These are phyloP conservation scores for Hydrozoanthus gracilis DNA, from an alignment of 92 coral and sea anemone genomes.

Conservation along the genomic window DNA sequence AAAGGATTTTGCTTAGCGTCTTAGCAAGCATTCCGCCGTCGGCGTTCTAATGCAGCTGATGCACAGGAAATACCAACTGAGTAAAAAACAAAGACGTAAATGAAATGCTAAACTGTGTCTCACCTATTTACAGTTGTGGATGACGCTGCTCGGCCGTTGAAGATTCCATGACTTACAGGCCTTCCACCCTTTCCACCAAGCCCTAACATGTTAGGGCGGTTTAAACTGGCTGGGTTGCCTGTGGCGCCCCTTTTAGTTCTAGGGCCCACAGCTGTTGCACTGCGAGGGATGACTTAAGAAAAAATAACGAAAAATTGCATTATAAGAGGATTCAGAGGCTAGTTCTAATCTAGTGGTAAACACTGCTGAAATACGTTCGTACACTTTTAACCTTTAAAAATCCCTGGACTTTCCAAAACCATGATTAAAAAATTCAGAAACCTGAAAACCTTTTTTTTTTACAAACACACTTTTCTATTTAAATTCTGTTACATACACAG, in stretches of 20 bases:
- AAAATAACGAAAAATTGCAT: background rate
- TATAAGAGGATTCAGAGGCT: background rate
- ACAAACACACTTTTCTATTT: background rate
- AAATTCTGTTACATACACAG: no score
- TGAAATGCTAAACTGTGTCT: background rate
- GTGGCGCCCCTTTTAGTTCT: conserved; percentile 86
- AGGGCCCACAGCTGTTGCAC: conserved; percentile 74
- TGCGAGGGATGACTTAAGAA: conserved; percentile 56
- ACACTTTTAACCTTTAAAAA: no score
- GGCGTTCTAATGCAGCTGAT: no score
- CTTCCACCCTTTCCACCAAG: conserved; percentile 51
- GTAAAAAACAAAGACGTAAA: no score
- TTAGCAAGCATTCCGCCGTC: no score
- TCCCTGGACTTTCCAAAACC: no score
- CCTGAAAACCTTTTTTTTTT: background rate
- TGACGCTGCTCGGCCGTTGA: conserved; percentile 79
- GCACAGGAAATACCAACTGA: background rate
- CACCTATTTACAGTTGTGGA: conserved; percentile 80
- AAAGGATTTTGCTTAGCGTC: no score
- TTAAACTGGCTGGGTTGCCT: conserved; percentile 83
- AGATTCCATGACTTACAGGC: conserved; percentile 48
- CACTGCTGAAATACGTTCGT: no score
- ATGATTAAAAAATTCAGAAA: background rate
- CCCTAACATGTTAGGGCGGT: conserved; percentile 77
- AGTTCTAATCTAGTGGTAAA: no score